Percentiles rank a stretch among this genome's conserved stretches.
These are phyloP conservation scores for Siderastrea siderea DNA, from an alignment of 92 coral and sea anemone species.

Conservation along the genomic window DNA sequence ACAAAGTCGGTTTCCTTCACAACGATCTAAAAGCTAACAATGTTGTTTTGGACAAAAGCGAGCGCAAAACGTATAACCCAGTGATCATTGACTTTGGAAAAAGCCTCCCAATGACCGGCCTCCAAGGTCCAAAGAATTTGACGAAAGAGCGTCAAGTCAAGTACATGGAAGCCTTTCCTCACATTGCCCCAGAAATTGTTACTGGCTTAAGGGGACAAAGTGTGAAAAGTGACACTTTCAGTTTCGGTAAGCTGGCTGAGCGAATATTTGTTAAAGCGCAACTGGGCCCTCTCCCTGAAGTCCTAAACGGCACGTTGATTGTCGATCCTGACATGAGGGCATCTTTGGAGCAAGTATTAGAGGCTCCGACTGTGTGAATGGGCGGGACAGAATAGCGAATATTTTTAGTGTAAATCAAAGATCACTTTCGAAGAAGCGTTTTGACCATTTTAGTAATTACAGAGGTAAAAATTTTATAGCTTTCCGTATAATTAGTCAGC, in stretches of 20 bases:
- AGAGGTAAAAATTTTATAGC: too few species aligned
- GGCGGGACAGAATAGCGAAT: too few species aligned
- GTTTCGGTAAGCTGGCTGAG: constrained; percentile 31
- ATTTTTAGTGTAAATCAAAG: too few species aligned
- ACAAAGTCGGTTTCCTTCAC: constrained; percentile 25
- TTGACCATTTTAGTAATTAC: too few species aligned
- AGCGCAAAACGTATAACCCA: too few species aligned
- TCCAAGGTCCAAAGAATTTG: constrained; percentile 21
- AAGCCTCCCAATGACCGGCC: too few species aligned
- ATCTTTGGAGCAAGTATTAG: not conserved
- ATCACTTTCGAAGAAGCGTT: too few species aligned
- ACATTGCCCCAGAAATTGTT: constrained; percentile 63
- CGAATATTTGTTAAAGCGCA: constrained; percentile 16
- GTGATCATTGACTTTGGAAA: too few species aligned
- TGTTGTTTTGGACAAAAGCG: too few species aligned
- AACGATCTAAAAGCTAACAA: constrained; percentile 36
- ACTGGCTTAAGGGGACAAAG: constrained; percentile 37
- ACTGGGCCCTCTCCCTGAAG: constrained; percentile 21
- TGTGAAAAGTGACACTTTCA: constrained; percentile 36
- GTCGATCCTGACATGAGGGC: not conserved
- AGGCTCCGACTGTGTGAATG: too few species aligned
- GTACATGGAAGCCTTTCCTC: constrained; percentile 37
- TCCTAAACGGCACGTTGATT: not conserved
- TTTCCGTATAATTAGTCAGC: too few species aligned
- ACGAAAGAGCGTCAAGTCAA: not conserved